phyloP scores from a whole-genome alignment of 1,140 invertebrate genomes.

The Lasioglossum albipes region DNA sequence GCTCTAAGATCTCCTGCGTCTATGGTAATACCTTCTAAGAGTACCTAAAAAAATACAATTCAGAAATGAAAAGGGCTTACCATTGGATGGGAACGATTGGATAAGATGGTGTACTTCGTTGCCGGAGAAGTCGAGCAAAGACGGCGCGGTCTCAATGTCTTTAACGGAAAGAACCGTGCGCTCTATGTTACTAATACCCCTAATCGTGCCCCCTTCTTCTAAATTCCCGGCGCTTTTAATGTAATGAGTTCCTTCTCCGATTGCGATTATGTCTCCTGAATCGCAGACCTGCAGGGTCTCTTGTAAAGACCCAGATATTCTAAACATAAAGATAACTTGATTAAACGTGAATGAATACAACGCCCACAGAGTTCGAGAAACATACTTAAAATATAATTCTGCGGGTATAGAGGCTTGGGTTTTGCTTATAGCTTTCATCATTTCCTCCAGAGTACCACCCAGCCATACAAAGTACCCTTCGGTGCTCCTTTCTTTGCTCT shows the following conservation, averaged over 20 bases:
- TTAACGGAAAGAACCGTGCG: conserved; percentile 66
- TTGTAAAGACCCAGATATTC: conserved; percentile 74
- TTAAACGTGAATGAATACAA: not conserved
- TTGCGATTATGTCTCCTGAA: conserved; percentile 75
- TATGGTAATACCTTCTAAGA: conserved; percentile 72
- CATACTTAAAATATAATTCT: conserved; percentile 73
- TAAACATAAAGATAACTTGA: conserved; percentile 45
- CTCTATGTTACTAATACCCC: conserved; percentile 70
- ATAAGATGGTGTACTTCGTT: conserved; percentile 63
- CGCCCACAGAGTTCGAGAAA: not conserved
- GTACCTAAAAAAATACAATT: conserved; percentile 61
- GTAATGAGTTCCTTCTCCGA: conserved; percentile 77
- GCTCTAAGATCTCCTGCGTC: conserved; percentile 72
- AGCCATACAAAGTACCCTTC: conserved; percentile 80
- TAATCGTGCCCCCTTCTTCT: conserved; percentile 79
- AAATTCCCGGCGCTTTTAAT: conserved; percentile 76
- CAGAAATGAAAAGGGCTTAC: not conserved
- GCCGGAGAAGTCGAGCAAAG: conserved; percentile 75
- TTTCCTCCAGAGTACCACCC: conserved; percentile 76
- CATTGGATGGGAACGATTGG: conserved; percentile 8
- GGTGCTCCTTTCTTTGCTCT: conserved; percentile 56
- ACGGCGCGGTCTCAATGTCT: conserved; percentile 70
- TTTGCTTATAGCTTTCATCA: conserved; percentile 76
- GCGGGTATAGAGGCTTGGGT: conserved; percentile 72
- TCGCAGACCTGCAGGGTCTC: conserved; percentile 78